These are phyloP conservation scores for Sinhomidia bicolor DNA, from an alignment of 2,888 invertebrate species.

Conservation along the genomic window DNA sequence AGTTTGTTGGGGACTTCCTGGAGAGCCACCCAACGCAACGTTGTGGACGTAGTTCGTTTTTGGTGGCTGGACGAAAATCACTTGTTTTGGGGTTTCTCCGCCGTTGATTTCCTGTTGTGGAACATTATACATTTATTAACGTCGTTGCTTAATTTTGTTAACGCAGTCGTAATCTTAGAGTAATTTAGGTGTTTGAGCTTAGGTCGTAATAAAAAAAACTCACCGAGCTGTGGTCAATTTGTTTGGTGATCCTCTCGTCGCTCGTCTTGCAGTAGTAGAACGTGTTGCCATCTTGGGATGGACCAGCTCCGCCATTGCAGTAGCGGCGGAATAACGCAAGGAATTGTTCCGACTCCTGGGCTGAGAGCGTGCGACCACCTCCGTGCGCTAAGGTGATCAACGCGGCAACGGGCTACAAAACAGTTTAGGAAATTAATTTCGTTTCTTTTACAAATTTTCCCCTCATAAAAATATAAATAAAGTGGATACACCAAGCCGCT, in stretches of 20 bases:
- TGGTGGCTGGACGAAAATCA: slow-evolving; percentile 70
- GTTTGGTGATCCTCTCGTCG: background rate
- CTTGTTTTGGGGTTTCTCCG: slow-evolving; percentile 66
- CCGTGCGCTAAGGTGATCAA: background rate
- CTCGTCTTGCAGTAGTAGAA: slow-evolving; percentile 61
- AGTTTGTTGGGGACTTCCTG: slow-evolving; percentile 59
- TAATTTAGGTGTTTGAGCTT: too few relatives aligned
- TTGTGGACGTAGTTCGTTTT: slow-evolving; percentile 65
- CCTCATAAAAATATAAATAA: too few relatives aligned
- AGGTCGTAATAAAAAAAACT: too few relatives aligned
- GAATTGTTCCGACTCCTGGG: slow-evolving; percentile 55
- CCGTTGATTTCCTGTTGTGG: slow-evolving; percentile 23
- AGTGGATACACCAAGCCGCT: too few relatives aligned
- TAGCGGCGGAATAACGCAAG: slow-evolving; percentile 42
- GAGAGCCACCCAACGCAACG: slow-evolving; percentile 38
- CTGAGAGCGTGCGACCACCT: slow-evolving; percentile 52
- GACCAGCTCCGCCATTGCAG: background rate
- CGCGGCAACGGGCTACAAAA: background rate
- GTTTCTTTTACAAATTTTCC: too few relatives aligned
- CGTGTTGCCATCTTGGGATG: slow-evolving; percentile 56
- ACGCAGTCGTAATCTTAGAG: too few relatives aligned
- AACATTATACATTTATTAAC: too few relatives aligned
- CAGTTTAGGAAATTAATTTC: too few relatives aligned
- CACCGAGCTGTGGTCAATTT: slow-evolving; percentile 52
- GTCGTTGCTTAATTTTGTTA: too few relatives aligned